Conservation (phyloP, 2,797 vertebrate genomes). For the Pangasius krempfi region DNA sequence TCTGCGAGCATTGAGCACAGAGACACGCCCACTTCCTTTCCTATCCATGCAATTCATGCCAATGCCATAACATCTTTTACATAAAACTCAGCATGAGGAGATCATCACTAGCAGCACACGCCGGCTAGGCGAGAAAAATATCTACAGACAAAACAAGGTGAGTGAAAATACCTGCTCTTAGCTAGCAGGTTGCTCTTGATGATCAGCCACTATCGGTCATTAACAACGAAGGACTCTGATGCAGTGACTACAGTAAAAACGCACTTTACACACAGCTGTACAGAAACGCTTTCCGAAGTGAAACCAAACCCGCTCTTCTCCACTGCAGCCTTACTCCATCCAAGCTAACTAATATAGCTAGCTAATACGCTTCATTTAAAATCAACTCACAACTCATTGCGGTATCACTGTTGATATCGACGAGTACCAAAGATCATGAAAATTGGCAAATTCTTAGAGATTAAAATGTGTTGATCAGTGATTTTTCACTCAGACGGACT, state of each 20-base stretch:
- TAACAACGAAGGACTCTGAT: background rate
- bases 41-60: background rate
- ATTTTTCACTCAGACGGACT: constrained; percentile 20
- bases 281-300: background rate
- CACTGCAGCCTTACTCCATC: background rate
- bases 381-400: background rate
- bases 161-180: background rate
- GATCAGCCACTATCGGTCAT: background rate
- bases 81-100: background rate
- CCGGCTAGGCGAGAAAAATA: background rate
- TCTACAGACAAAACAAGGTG: background rate
- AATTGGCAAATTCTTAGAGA: too few species aligned
- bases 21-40: background rate
- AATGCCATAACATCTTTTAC: background rate
- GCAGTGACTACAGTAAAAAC: background rate
- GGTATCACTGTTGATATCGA: background rate
- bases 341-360: background rate
- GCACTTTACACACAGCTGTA: background rate
- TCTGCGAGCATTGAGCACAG: background rate
- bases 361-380: background rate
- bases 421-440: background rate
- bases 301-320: background rate
- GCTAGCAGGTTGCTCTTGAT: background rate
- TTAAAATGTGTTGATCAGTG: background rate
- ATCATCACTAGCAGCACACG: background rate